Base-by-base conservation (phyloP, 2,888 invertebrate genomes). In the Acanthosepion esculentum region DNA sequence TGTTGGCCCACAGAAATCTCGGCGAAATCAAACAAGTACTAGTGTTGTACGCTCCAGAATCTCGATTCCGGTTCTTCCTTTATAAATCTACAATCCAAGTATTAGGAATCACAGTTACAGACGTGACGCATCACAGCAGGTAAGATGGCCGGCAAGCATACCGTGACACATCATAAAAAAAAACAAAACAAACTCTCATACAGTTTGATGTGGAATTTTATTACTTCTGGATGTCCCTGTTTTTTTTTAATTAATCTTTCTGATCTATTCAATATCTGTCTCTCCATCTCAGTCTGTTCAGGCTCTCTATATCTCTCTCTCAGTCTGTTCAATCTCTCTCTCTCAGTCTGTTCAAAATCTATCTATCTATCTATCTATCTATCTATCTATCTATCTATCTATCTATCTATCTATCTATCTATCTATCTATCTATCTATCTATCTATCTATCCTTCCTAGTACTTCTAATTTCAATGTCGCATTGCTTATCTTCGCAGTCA, bases 61-160 rank as follows among this genome's bases (percentile, higher is more conserved):
- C 78, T 12, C 10, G 78, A 33, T 78, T 78, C 78, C 78, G 78
- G 33, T 78, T 78, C 15, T 78, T 78, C n/a, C 78, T 78, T 15
- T 78, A 78, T 18, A 78, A 78, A 78, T 33, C 78, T 33, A 78
- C 78, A 78, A 78, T 78, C 78, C 78, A 78, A 78, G 78, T 78
- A 12, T 78, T 78, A 78, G 78, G 78, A 78, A 78, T 78, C n/a
- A 78, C 78, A 78, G 78, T 78, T 78, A 78, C 78, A 78, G 78
- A 78, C n/a, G 78, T 78, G n/a, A 18, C n/a, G 12, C 78, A 78
- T 33, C 78, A 78, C 33, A 78, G 78, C 78, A 78, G 78, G 78
- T 78, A 78, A 78, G 78, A 78, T n/a, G 10, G 15, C 12, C 12
- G n/a, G 33, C n/a, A n/a, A 78, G 33, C 15, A 33, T 78, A 15